Base-by-base conservation (phyloP, 2,113 vertebrate genomes). In the Aphyosemion australe region DNA sequence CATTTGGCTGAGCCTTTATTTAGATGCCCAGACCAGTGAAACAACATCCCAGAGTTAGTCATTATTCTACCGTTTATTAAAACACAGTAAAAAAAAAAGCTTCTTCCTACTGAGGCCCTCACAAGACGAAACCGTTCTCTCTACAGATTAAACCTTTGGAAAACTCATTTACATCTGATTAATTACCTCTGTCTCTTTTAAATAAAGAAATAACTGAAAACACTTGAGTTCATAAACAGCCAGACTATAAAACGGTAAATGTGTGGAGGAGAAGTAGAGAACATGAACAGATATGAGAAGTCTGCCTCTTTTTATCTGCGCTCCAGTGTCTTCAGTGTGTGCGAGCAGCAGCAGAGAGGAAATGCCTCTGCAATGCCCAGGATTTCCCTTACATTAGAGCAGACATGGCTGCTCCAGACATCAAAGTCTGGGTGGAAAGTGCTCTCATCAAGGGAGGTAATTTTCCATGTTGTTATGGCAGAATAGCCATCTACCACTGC, bases 341-440 rank as follows among this genome's bases (percentile, higher is more conserved):
- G 78, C 67, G 87, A 78, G 83, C 76, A 75, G 61, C 34, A 8
- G 34, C 34, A 37, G 9, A 73, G 77, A 90, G 90, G 88, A 91
- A 90, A 88, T 90, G 83, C 86, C 86, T 84, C 62, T 16, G 69
- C 59, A 77, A 87, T 88, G 82, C 85, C 77, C 90, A 90, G 91
- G 91, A 92, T 91, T 91, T 92, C 89, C 89, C 60, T 76, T 79
- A 83, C 88, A 90, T 90, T 91, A 86, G 73, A 56, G 62, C 49
- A 46, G 74, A 62, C 74, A 74, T 19, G 70, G 70, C 63, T 31
- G 56, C 26, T 49, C 68, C 76, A 85, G 72, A 87, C 89, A 80
- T 87, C 86, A 89, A 85, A 90, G 82, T 52, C 69, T 77, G 80
- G 20, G 46, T 69, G 80, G 80, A 80, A 74, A 74, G 70, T 57